Base-by-base conservation (phyloP, 2,888 invertebrate genomes). In the Xanthia togata region DNA sequence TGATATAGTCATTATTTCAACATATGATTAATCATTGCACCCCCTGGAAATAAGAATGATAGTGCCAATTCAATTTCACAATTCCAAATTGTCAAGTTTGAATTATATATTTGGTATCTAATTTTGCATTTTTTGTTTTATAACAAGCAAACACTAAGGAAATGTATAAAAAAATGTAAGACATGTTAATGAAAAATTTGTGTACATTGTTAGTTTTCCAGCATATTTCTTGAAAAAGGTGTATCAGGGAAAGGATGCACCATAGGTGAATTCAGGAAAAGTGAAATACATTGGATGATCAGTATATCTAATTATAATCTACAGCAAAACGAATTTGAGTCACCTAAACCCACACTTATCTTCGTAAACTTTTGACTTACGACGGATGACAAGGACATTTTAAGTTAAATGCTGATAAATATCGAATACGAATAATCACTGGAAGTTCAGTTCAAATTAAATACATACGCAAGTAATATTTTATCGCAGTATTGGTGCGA, bases 1-100 rank as follows among this genome's bases (percentile, higher is more conserved):
- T 91, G 96, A 94, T 94, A 96, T 96, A 91, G 96, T 96, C 96
- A 96, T 96, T 96, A 94, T 96, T 94, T 94, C 85, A 92, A 90
- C 90, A 93, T 94, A 90, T 91, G 91, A 91, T 91, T 92, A 94
- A 91, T 92, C 96, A 96, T 96, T 93, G 92, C 96, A 93, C 88
- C 90, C 86, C 85, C 94, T 94, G 93, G 72, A 92, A 94, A 81
- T 76, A 65, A 84, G 78, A 78, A 57, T 71, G 59, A 63, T n/a
- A 17, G 60, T 38, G 53, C 35, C 41, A 26, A 35, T 75, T 65
- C 5, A 60, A 44, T 53, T 62, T 11, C 23, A 62, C 0, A 50
- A 20, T 62, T 20, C 8, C 26, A 65, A 26, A 59, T 8, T 62
- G 4, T 9, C 6, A 47, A 38, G 35, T 63, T 31, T 47, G 1